phyloP scores from a whole-genome alignment of 2,888 invertebrate species.

The Mimachlamys varia region DNA sequence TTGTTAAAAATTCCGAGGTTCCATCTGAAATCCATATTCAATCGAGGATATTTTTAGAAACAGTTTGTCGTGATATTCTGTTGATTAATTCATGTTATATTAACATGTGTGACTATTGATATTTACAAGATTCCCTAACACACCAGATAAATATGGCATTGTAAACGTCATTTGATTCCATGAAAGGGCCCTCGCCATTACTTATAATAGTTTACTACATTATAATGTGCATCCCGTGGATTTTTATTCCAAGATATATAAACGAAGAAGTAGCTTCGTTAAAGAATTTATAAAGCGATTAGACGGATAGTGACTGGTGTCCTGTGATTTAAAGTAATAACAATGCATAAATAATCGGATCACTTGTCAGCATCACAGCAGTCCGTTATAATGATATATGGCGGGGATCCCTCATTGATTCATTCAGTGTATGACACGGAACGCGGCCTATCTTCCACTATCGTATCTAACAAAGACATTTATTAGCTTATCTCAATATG shows the following conservation, averaged over 20 bases:
- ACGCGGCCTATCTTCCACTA: conserved; percentile 8
- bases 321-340: background rate
- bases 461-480: background rate
- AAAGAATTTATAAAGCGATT: background rate
- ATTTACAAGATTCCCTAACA: background rate
- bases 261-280: background rate
- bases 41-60: background rate
- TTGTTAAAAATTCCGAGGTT: too few relatives aligned
- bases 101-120: background rate
- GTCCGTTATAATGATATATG: background rate
- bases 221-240: background rate
- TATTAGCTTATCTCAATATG: conserved; percentile 27
- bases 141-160: background rate
- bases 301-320: background rate
- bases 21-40: too few relatives aligned
- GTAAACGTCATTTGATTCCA: background rate
- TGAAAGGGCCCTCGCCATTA: background rate
- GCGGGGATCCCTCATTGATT: background rate
- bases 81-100: background rate
- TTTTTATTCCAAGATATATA: background rate
- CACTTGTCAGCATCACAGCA: background rate
- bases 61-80: background rate
- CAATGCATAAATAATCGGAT: background rate
- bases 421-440: conserved; percentile 7
- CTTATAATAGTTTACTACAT: background rate